phyloP scores from a whole-genome alignment of 2,113 vertebrate species.

The Formicarius rufipectus region DNA sequence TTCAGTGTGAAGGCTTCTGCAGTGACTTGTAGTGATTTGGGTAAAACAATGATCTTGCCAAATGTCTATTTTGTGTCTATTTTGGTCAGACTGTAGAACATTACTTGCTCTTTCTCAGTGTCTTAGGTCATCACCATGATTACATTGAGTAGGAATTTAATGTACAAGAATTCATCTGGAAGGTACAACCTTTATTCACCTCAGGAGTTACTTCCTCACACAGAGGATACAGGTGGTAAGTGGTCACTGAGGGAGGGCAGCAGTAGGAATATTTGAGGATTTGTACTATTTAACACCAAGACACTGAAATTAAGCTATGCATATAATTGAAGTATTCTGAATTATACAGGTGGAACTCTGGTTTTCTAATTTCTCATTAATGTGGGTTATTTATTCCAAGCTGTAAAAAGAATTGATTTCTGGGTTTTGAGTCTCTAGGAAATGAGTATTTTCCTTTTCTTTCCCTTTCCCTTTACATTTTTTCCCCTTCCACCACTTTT shows the following conservation, averaged over 20 bases:
- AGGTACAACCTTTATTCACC: background rate
- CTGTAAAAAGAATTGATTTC: background rate
- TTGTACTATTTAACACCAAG: background rate
- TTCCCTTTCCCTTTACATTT: too few relatives aligned
- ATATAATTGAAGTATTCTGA: background rate
- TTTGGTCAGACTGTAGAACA: background rate
- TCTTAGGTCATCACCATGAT: background rate
- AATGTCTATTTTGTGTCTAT: accelerated
- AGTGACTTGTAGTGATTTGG: background rate
- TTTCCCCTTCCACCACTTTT: too few relatives aligned
- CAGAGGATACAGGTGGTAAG: background rate
- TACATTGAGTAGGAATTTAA: background rate
- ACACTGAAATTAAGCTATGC: background rate
- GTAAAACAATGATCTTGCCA: accelerated
- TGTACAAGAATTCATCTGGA: background rate
- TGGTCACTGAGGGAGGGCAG: background rate
- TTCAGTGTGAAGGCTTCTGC: background rate
- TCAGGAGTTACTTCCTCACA: background rate
- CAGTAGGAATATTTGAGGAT: background rate
- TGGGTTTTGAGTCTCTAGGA: too few relatives aligned
- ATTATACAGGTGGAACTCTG: background rate
- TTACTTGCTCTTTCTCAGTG: background rate
- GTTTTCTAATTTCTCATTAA: background rate
- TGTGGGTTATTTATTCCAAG: background rate
- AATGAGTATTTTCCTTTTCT: background rate